Conservation (phyloP, 2,888 invertebrate species). For the Ischnura elegans region DNA sequence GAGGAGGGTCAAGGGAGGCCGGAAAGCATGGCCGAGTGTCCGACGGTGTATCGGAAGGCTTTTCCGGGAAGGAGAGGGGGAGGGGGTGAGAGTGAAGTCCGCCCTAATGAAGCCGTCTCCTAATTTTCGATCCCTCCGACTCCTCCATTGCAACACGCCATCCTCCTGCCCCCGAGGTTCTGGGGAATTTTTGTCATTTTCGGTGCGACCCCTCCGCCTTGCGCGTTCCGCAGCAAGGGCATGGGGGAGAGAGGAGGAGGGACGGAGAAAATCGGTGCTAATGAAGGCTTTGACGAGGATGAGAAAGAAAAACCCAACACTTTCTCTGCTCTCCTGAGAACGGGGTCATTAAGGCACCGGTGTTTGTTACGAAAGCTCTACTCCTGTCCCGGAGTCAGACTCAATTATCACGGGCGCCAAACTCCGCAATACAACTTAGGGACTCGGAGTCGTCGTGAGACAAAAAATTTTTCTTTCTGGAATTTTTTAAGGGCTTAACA, state of each 20-base stretch:
- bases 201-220: background rate
- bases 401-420: constrained; percentile 14
- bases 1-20: background rate
- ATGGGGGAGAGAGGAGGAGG: background rate
- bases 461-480: background rate
- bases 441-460: background rate
- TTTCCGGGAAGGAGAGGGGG: too few species aligned
- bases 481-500: background rate
- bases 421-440: background rate
- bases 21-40: background rate
- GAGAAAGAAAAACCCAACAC: constrained; percentile 34
- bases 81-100: background rate
- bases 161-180: background rate
- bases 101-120: constrained; percentile 56
- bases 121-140: constrained; percentile 40
- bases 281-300: constrained; percentile 27
- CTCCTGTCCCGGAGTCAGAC: background rate
- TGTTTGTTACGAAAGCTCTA: background rate
- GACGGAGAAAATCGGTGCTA: constrained; percentile 5
- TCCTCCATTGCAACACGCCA: background rate
- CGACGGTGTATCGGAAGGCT: constrained; percentile 25
- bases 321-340: background rate
- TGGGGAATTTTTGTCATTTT: background rate
- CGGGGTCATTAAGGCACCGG: constrained; percentile 35
- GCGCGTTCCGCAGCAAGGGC: background rate